A percentile compares a stretch with the other conserved stretches of the same genome.
These are phyloP conservation scores for Trematocara stigmaticum DNA, from an alignment of 2,113 vertebrate species.

Conservation along the genomic window DNA sequence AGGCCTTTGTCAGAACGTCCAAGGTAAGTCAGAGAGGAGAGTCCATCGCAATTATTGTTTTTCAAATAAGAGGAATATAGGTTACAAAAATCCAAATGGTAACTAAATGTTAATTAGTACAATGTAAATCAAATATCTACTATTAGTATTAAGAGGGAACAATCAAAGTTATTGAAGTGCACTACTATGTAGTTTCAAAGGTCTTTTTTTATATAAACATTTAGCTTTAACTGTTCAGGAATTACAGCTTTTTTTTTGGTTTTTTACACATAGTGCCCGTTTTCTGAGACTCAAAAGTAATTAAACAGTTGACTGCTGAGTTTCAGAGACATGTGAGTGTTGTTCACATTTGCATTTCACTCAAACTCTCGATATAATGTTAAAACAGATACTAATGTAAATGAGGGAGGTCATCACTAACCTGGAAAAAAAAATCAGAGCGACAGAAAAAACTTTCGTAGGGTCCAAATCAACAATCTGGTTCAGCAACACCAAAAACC, in stretches of 20 bases:
- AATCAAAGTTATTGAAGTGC: neutral
- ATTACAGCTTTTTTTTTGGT: neutral
- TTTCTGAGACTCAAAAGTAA: neutral
- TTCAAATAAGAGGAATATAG: neutral
- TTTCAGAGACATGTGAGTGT: neutral
- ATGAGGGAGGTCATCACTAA: neutral
- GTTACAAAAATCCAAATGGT: neutral
- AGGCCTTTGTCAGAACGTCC: conserved; percentile 78
- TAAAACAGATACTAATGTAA: neutral
- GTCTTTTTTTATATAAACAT: neutral
- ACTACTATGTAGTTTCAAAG: neutral
- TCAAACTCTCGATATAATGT: neutral
- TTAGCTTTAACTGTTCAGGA: neutral
- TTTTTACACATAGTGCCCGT: neutral
- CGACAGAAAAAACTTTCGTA: neutral
- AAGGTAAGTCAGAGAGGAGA: conserved; percentile 68
- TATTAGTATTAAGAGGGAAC: neutral
- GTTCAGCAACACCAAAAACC: neutral
- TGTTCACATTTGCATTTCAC: neutral
- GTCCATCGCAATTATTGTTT: neutral
- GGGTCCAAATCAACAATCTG: neutral
- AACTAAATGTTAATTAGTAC: neutral
- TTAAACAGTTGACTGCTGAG: neutral
- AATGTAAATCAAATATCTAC: neutral
- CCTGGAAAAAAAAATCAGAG: neutral